Evolutionary conservation across 2,797 vertebrate genomes (phyloP).

Genomic region (Coluber constrictor): DNA sequence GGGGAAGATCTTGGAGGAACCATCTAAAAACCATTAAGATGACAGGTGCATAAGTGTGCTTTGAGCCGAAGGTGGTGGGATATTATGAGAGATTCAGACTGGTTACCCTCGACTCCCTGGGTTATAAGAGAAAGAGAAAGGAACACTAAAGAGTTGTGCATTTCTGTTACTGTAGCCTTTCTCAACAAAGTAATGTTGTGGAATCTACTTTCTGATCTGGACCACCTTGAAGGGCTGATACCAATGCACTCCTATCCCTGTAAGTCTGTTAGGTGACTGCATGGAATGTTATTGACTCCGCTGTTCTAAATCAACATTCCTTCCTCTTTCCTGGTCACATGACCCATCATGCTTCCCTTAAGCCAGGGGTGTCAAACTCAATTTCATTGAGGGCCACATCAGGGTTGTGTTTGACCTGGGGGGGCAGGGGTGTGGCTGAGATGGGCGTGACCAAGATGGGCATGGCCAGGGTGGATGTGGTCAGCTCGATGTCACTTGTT

Average conservation of each 20-base stretch:
- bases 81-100: background rate
- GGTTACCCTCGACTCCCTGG: background rate
- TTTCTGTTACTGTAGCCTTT: background rate
- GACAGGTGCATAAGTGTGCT: background rate
- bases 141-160: background rate
- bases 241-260: background rate
- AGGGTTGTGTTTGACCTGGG: no score
- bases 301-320: background rate
- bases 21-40: background rate
- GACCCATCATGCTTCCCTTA: background rate
- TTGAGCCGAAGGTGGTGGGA: background rate
- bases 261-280: background rate
- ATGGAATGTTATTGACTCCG: background rate
- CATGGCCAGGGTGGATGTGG: no score
- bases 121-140: background rate
- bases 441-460: no score
- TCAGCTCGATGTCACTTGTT: no score
- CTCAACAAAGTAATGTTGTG: background rate
- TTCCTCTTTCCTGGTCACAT: background rate
- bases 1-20: background rate
- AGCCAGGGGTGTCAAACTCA: no score
- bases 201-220: background rate
- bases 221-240: background rate
- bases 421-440: accelerated
- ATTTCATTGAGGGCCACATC: no score